Evolutionary conservation across 2,888 invertebrate species (phyloP).

Genomic region (Mantis religiosa): DNA sequence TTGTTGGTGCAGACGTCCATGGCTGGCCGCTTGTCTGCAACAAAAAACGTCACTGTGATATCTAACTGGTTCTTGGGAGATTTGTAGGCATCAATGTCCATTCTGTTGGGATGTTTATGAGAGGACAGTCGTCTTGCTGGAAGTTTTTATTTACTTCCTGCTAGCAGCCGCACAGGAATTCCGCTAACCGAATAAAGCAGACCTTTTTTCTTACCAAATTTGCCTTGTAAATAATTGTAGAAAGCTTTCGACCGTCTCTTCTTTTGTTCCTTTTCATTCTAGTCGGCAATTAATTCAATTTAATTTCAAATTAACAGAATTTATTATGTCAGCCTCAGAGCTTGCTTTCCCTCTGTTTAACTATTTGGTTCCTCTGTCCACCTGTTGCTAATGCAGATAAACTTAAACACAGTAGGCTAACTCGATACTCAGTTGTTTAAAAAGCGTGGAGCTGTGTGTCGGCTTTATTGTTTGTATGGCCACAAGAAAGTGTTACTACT

Average conservation of each 20-base stretch:
- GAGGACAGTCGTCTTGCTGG: neutral
- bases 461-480: no score
- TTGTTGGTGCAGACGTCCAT: neutral
- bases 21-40: neutral
- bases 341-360: no score
- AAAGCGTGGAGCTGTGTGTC: no score
- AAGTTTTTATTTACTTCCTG: neutral
- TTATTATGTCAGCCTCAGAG: neutral
- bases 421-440: no score
- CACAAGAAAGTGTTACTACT: no score
- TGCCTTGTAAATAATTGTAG: neutral
- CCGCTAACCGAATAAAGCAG: neutral
- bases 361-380: no score
- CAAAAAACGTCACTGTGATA: neutral
- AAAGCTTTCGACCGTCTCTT: neutral
- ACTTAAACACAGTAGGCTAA: no score
- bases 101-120: conserved; percentile 5
- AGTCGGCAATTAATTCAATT: neutral
- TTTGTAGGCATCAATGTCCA: neutral
- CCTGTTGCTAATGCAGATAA: no score
- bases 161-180: neutral
- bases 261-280: neutral
- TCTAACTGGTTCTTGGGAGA: neutral
- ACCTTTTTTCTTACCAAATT: neutral
- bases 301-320: neutral